Evolutionary conservation across 1,140 invertebrate species (phyloP).

Genomic region (Helicoverpa armigera): DNA sequence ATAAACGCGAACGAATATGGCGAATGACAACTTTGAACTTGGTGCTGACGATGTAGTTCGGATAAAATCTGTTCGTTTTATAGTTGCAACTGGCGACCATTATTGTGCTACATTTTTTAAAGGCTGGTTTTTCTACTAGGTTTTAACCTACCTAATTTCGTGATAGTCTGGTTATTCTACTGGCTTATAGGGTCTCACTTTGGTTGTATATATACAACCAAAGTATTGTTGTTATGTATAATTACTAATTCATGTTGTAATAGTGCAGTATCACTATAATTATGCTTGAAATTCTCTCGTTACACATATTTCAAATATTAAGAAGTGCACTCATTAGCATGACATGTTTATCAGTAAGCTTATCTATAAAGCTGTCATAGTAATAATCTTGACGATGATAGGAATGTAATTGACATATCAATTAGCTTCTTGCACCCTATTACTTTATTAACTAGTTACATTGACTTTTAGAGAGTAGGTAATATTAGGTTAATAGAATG

Average conservation of each 20-base stretch:
- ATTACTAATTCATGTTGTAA: not conserved
- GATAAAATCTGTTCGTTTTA: conserved; percentile 19
- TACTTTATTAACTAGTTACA: conserved; percentile 26
- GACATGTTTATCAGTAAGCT: conserved; percentile 30
- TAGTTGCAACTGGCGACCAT: not conserved
- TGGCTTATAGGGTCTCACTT: too few species aligned
- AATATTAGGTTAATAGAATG: too few species aligned
- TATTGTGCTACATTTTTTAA: too few species aligned
- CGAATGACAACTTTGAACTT: conserved; percentile 50
- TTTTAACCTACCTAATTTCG: too few species aligned
- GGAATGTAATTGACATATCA: conserved; percentile 38
- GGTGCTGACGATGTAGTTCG: conserved; percentile 36
- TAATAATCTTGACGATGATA: conserved; percentile 43
- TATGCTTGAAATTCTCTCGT: conserved; percentile 5
- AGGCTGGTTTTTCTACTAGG: too few species aligned
- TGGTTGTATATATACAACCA: not conserved
- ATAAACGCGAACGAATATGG: conserved; percentile 54
- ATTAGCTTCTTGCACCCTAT: conserved; percentile 28
- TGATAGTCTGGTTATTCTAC: too few species aligned
- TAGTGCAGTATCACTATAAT: not conserved
- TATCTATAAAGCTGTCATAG: conserved; percentile 37
- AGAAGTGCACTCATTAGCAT: conserved; percentile 36
- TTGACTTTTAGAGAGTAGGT: not conserved
- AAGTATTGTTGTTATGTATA: not conserved
- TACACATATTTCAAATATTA: conserved; percentile 21